These are phyloP conservation scores for Lochmaea capreae DNA, from an alignment of 2,888 invertebrate genomes.

Conservation along the genomic window DNA sequence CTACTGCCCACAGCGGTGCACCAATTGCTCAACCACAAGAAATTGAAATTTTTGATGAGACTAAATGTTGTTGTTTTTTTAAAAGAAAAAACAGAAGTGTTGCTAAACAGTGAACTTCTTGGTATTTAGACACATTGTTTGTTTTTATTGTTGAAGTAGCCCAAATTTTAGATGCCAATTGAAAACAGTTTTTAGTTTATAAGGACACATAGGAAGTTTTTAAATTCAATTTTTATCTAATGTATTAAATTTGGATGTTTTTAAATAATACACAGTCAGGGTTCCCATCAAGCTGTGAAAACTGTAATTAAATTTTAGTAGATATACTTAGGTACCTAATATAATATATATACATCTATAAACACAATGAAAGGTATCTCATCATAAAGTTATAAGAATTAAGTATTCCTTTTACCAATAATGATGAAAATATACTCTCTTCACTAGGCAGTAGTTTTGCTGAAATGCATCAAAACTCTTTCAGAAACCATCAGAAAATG, in stretches of 20 bases:
- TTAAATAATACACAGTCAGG: slow-evolving; percentile 31
- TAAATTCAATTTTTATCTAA: slow-evolving; percentile 30
- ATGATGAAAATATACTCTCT: slow-evolving; percentile 15
- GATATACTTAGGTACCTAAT: slow-evolving; percentile 4
- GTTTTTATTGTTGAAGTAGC: slow-evolving; percentile 37
- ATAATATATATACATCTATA: slow-evolving; percentile 13
- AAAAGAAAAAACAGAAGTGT: slow-evolving; percentile 94
- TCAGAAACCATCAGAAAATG: too few species aligned
- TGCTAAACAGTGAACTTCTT: slow-evolving; percentile 53
- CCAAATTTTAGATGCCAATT: slow-evolving; percentile 34
- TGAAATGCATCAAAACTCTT: background rate
- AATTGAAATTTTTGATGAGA: slow-evolving; percentile 96
- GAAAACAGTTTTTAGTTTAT: slow-evolving; percentile 20
- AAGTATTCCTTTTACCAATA: slow-evolving; percentile 9
- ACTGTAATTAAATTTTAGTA: slow-evolving; percentile 24
- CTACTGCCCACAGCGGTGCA: slow-evolving; percentile 96
- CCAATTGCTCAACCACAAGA: slow-evolving; percentile 94
- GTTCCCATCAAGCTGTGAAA: slow-evolving; percentile 40
- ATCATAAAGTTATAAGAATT: slow-evolving; percentile 6
- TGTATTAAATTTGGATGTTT: slow-evolving; percentile 31
- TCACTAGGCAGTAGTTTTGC: slow-evolving; percentile 5
- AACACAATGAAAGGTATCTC: slow-evolving; percentile 12
- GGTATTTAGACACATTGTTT: slow-evolving; percentile 29
- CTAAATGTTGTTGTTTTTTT: slow-evolving; percentile 98
- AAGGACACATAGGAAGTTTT: slow-evolving; percentile 27